These are phyloP conservation scores for Poecilobothrus nobilitatus DNA, from an alignment of 2,888 invertebrate genomes.

Conservation along the genomic window DNA sequence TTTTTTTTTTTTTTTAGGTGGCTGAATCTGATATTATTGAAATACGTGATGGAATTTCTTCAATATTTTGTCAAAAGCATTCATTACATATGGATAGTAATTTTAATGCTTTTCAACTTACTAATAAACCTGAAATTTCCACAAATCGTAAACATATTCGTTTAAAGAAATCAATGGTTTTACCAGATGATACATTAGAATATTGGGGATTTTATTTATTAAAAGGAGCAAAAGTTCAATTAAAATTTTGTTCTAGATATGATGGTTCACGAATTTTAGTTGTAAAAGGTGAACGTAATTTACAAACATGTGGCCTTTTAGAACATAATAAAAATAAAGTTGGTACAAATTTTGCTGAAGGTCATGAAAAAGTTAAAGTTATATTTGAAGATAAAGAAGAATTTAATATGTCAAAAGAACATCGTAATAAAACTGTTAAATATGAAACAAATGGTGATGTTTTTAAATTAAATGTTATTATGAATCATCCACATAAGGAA, in stretches of 20 bases:
- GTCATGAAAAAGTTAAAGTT: conserved; percentile 45
- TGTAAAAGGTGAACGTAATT: conserved; percentile 67
- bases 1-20: too few species aligned
- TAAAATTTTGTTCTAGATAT: conserved; percentile 72
- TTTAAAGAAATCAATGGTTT: conserved; percentile 69
- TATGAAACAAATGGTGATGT: conserved; percentile 22
- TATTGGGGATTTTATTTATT: conserved; percentile 83
- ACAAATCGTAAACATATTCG: conserved; percentile 63
- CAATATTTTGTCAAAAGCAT: conserved; percentile 73
- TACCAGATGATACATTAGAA: conserved; percentile 77
- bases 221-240: conserved; percentile 65
- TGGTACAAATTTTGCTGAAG: conserved; percentile 46
- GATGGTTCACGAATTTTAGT: conserved; percentile 72
- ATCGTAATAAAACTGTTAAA: conserved; percentile 18
- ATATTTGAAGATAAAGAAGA: conserved; percentile 53
- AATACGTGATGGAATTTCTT: conserved; percentile 72
- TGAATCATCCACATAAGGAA: conserved; percentile 16
- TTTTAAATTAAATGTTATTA: conserved; percentile 7
- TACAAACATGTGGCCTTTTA: conserved; percentile 68
- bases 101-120: conserved; percentile 66
- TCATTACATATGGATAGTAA: conserved; percentile 65
- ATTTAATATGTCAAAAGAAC: conserved; percentile 26
- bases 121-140: conserved; percentile 60
- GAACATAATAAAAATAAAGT: conserved; percentile 59
- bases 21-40: conserved; percentile 79